phyloP scores from a whole-genome alignment of 1,140 invertebrate species.

The Lucilia cuprina region DNA sequence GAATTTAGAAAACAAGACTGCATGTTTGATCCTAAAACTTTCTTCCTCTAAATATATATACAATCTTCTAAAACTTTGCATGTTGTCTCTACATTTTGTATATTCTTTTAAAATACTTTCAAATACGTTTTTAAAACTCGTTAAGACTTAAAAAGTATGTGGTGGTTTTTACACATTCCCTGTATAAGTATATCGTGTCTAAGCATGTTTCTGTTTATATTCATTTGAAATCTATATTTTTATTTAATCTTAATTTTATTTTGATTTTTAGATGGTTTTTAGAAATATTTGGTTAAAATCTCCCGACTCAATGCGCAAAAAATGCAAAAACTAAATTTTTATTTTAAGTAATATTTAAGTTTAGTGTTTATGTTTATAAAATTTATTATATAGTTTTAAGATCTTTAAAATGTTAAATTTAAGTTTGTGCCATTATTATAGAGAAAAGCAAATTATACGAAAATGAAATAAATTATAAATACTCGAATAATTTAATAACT shows the following conservation, averaged over 20 bases:
- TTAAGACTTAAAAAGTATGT: too few species aligned
- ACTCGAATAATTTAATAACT: too few species aligned
- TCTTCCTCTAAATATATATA: too few species aligned
- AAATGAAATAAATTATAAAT: conserved; percentile 10
- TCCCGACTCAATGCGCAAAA: background rate
- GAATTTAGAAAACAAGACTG: conserved; percentile 14
- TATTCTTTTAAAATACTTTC: background rate
- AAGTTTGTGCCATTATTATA: conserved; percentile 36
- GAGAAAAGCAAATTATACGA: background rate
- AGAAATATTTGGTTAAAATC: conserved; percentile 58
- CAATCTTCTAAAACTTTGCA: background rate
- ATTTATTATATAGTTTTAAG: background rate
- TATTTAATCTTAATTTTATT: conserved; percentile 31
- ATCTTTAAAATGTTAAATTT: background rate
- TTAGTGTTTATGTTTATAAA: background rate
- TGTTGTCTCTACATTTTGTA: background rate
- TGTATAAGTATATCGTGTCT: too few species aligned
- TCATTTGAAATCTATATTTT: background rate
- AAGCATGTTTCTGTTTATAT: background rate
- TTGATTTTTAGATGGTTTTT: conserved; percentile 59
- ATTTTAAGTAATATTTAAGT: background rate
- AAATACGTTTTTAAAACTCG: too few species aligned
- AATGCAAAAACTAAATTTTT: background rate
- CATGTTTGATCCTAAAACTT: background rate
- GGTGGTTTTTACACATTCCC: too few species aligned